These are phyloP conservation scores for Steatocranus sp. DNA, from an alignment of 2,797 vertebrate species.

Conservation along the genomic window DNA sequence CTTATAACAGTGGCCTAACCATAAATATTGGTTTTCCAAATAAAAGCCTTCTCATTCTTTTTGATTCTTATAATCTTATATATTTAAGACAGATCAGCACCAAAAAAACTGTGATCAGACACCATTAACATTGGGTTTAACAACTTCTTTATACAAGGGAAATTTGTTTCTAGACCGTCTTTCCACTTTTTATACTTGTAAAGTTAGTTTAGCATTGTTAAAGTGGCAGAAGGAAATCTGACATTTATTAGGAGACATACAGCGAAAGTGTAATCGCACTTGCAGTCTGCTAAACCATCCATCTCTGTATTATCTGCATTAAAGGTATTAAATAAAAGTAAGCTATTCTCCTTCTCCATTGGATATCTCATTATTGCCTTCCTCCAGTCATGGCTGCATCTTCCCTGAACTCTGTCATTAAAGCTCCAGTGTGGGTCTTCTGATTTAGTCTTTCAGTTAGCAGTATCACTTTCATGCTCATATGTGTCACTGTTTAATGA, in stretches of 20 bases:
- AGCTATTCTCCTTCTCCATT: neutral
- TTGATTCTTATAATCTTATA: neutral
- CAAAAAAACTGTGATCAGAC: neutral
- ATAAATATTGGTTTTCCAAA: neutral
- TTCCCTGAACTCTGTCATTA: neutral
- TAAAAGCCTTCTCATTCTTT: neutral
- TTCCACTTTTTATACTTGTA: constrained; percentile 16
- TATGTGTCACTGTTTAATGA: neutral
- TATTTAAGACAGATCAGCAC: neutral
- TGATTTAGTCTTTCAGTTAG: neutral
- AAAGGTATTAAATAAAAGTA: neutral
- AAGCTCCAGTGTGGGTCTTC: neutral
- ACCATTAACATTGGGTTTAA: constrained; percentile 2
- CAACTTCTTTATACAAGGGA: constrained; percentile 14
- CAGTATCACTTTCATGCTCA: neutral
- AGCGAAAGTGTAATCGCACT: neutral
- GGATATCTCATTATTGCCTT: neutral
- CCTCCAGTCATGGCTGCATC: neutral
- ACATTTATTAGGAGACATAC: neutral
- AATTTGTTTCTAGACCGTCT: neutral
- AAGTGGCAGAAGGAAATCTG: neutral
- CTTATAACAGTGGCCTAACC: neutral
- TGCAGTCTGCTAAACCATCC: neutral
- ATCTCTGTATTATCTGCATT: neutral
- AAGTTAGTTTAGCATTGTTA: neutral